phyloP scores from a whole-genome alignment of 2,113 vertebrate species.

The Forbesichthys papilliferus region DNA sequence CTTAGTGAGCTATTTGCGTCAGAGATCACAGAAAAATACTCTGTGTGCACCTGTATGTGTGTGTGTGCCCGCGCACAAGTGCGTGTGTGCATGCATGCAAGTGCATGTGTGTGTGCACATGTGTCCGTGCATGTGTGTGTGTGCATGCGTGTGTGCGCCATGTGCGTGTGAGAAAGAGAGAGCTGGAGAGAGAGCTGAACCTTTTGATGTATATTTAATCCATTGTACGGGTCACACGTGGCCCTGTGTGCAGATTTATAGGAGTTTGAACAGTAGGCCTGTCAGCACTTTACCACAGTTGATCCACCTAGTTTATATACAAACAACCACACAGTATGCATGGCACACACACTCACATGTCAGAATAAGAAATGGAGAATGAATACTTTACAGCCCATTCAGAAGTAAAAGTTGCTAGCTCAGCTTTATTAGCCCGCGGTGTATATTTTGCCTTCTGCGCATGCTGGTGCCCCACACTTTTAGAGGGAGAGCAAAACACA shows the following conservation, averaged over 20 bases:
- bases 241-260: constrained; percentile 52
- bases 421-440: constrained; percentile 56
- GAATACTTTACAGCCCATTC: not conserved
- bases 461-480: constrained; percentile 34
- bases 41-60: not conserved
- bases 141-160: not conserved
- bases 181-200: constrained; percentile 13
- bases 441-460: constrained; percentile 14
- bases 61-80: not conserved
- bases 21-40: constrained; percentile 26
- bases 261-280: constrained; percentile 17
- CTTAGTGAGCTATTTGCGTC: constrained; percentile 35
- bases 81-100: not conserved
- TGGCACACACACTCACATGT: not conserved
- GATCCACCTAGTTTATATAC: constrained; percentile 19
- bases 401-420: constrained; percentile 52
- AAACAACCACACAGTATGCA: not conserved
- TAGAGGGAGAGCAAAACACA: constrained; percentile 49
- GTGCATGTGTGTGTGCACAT: no score
- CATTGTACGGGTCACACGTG: constrained; percentile 24
- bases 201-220: constrained; percentile 8
- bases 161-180: not conserved
- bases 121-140: not conserved
- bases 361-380: not conserved
- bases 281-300: constrained; percentile 42